Base-by-base conservation (phyloP, 2,113 vertebrate genomes). In the Hydrochoerus hydrochaeris region DNA sequence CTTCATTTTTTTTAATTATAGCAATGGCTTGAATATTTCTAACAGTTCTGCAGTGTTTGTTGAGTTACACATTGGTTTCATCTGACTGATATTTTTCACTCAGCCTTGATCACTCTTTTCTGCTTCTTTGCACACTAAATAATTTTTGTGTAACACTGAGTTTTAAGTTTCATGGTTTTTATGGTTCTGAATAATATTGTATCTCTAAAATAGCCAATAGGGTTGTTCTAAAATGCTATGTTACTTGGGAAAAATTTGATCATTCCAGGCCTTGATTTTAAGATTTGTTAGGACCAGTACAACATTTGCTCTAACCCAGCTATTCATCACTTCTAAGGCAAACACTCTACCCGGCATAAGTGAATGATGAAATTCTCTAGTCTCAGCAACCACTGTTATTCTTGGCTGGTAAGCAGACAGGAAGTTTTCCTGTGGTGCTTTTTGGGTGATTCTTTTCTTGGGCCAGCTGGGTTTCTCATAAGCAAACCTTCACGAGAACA, bases 71-170 rank as follows among this genome's bases (percentile, higher is more conserved):
- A 26, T 80, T 69, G 14, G 19, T 35, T 81, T 93, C 38, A 46
- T 30, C 35, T 58, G 73, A 44, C 20, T 17, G 5, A 14, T 54
- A 2, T 46, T 69, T 93, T 69, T 80, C 57, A 69, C 30, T 88
- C 38, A 19, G 13, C 41, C 13, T 78, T 65, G 14, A 30, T 60
- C 22, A 41, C 54, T 77, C 17, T 85, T 85, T 93, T 41, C 1
- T 77, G 46, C 3, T 65, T 32, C 19, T 67, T 93, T 60, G 30
- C 3, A 19, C 41, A 44, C 65, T n/a, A 52, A 46, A 0, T 67
- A 67, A 78, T 65, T 93, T 86, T 93, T 35, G 11, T 58, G 58
- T 58, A 22, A 80, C 38, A 93, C n/a, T 16, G 49, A 75, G 3
- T 24, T 32, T 41, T 57, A 8, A 67, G 20, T 78, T 44, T 63